Conservation (phyloP, 1,140 invertebrate genomes). For the Lepidostoma basale region DNA sequence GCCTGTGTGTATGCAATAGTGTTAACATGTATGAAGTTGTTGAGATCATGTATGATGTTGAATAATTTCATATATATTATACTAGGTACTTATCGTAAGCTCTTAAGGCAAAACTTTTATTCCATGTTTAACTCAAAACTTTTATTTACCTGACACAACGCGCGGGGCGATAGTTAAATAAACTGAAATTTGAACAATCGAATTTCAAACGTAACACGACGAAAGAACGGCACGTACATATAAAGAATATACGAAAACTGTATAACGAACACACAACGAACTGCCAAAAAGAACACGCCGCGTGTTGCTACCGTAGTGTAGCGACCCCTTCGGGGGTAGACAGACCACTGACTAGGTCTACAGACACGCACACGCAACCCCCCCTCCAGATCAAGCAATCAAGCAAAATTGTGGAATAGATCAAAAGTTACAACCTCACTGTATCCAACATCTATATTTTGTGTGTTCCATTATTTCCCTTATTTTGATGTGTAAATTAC, state of each 20-base stretch:
- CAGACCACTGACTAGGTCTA: slow-evolving; percentile 14
- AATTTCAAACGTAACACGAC: slow-evolving; percentile 20
- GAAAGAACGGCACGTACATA: slow-evolving; percentile 5
- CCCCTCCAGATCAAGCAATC: neutral
- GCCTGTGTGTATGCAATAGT: too few relatives aligned
- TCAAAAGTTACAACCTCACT: too few relatives aligned
- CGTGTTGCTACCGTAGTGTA: slow-evolving; percentile 23
- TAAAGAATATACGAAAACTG: slow-evolving; percentile 18
- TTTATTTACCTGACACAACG: slow-evolving; percentile 23
- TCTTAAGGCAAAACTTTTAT: neutral
- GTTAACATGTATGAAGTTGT: too few relatives aligned
- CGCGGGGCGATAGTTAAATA: slow-evolving; percentile 7
- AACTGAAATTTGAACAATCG: slow-evolving; percentile 12
- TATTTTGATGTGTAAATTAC: neutral
- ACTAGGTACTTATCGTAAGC: neutral
- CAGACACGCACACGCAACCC: neutral
- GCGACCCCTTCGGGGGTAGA: slow-evolving; percentile 28
- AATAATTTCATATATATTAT: neutral
- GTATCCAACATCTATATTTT: neutral
- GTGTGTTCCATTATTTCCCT: too few relatives aligned
- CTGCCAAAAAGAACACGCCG: slow-evolving; percentile 28
- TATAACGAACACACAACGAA: slow-evolving; percentile 29
- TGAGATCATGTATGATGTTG: too few relatives aligned
- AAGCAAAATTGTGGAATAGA: neutral
- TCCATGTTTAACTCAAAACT: slow-evolving; percentile 8